Conservation (phyloP, 2,113 vertebrate species). For the Elephantulus edwardii region DNA sequence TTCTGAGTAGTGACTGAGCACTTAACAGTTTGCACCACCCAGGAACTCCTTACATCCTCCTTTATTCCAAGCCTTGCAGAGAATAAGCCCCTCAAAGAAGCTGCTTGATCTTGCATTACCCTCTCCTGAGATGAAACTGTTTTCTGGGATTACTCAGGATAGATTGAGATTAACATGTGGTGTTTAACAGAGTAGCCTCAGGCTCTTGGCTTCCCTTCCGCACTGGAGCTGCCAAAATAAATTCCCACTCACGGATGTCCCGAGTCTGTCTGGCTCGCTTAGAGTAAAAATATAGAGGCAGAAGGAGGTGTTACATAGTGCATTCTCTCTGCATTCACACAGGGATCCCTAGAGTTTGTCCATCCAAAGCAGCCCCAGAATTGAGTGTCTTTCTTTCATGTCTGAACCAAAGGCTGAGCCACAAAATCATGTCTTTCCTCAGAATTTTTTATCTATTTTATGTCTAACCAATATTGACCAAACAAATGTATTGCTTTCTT, state of each 20-base stretch:
- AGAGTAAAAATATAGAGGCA: constrained; percentile 11
- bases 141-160: constrained; percentile 60
- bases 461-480: not conserved
- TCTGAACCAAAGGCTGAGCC: not conserved
- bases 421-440: not conserved
- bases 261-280: constrained; percentile 28
- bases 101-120: constrained; percentile 49
- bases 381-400: not conserved
- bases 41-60: not conserved
- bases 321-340: not conserved
- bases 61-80: not conserved
- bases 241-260: constrained; percentile 46
- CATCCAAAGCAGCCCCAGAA: not conserved
- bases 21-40: not conserved
- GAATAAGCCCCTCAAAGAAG: constrained; percentile 18
- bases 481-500: not conserved
- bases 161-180: constrained; percentile 56
- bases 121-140: constrained; percentile 53
- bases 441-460: not conserved
- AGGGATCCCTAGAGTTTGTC: not conserved
- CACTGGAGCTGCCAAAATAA: constrained; percentile 55
- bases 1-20: not conserved
- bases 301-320: not conserved
- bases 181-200: constrained; percentile 55
- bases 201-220: constrained; percentile 49